These are phyloP conservation scores for Gallinago nigripennis DNA, from an alignment of 2,797 vertebrate genomes.

Conservation along the genomic window DNA sequence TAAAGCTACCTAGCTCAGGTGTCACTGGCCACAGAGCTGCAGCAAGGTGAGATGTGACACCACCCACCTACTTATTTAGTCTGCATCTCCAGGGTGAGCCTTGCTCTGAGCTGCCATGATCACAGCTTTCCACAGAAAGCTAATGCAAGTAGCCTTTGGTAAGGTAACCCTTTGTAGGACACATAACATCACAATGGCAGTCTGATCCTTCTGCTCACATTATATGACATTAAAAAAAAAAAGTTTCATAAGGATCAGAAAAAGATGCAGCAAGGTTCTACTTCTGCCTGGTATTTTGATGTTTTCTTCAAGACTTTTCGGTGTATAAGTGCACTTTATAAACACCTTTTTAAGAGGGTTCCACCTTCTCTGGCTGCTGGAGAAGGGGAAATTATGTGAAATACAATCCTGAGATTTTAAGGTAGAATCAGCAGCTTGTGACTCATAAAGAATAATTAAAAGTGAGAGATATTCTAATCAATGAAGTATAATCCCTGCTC, in stretches of 20 bases:
- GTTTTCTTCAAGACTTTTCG: not conserved
- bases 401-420: not conserved
- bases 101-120: not conserved
- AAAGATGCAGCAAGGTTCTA: not conserved
- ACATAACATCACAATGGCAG: not conserved
- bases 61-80: not conserved
- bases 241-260: not conserved
- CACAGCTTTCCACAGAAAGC: not conserved
- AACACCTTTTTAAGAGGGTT: not conserved
- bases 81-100: not conserved
- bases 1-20: not conserved
- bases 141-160: not conserved
- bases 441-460: not conserved
- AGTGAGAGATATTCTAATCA: not conserved
- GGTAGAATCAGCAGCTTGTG: not conserved
- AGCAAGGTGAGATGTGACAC: not conserved
- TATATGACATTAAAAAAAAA: not conserved
- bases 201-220: not conserved
- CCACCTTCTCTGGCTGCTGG: not conserved
- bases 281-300: not conserved
- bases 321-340: not conserved
- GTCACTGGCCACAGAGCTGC: not conserved
- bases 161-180: not conserved
- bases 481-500: not conserved
- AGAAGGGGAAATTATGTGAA: not conserved